Evolutionary conservation across 2,888 invertebrate species (phyloP).

Genomic region (Matsumyia berberina): DNA sequence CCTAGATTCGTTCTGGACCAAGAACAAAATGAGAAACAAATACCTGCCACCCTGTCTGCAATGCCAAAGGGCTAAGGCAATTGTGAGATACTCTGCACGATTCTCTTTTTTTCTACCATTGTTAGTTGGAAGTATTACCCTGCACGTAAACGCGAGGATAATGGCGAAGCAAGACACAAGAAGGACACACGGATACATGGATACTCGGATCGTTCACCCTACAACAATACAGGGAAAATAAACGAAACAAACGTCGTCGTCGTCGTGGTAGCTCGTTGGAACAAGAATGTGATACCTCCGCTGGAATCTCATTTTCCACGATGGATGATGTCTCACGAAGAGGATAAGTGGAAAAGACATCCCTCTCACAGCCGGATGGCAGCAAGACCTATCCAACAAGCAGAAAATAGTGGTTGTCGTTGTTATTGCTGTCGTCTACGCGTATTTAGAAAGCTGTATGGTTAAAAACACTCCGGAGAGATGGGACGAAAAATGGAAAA

Average conservation of each 20-base stretch:
- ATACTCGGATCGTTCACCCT: slow-evolving; percentile 39
- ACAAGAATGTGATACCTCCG: slow-evolving; percentile 18
- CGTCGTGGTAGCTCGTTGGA: too few relatives aligned
- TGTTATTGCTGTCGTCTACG: slow-evolving; percentile 38
- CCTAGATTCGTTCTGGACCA: neutral
- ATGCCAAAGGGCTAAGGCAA: slow-evolving; percentile 14
- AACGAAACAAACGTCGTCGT: neutral
- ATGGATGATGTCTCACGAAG: slow-evolving; percentile 35
- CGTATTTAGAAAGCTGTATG: slow-evolving; percentile 21
- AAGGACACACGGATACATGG: slow-evolving; percentile 7
- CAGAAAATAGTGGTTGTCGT: neutral
- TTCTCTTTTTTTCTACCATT: slow-evolving; percentile 7
- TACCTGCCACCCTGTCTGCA: neutral
- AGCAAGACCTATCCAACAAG: neutral
- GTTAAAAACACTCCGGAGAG: slow-evolving; percentile 1
- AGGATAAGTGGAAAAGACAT: slow-evolving; percentile 10
- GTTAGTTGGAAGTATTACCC: slow-evolving; percentile 31
- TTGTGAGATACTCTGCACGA: slow-evolving; percentile 26
- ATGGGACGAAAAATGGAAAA: slow-evolving; percentile 7
- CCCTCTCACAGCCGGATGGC: neutral
- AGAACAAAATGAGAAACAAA: neutral
- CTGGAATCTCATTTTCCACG: slow-evolving; percentile 46
- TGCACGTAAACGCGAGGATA: slow-evolving; percentile 33
- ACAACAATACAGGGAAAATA: slow-evolving; percentile 12
- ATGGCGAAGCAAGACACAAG: slow-evolving; percentile 24